Base-by-base conservation (phyloP, 2,888 invertebrate genomes). In the Euplexia lucipara region DNA sequence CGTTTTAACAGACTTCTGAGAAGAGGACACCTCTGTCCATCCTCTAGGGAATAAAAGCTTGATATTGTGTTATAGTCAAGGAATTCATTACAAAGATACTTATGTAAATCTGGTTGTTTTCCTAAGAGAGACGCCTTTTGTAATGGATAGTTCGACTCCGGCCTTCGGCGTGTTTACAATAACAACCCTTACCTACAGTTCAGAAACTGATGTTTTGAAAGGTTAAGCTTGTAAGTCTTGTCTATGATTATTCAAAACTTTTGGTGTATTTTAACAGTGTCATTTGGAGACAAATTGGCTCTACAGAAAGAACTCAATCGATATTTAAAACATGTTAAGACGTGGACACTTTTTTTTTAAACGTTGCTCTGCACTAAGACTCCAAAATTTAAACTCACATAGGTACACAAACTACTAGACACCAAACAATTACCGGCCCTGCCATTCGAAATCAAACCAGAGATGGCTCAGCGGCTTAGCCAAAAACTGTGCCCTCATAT, bases 31-130 rank as follows among this genome's bases (percentile, higher is more conserved):
- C 18, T 2, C 10, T n/a, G 6, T 2, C 18, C 3, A 18, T 7
- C 1, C 32, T n/a, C 1, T 18, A 3, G 14, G 14, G 22, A 39
- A 41, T 16, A 34, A 5, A 37, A 35, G 35, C 30, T 20, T 45
- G 18, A 41, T 71, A 12, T 49, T 35, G 9, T 52, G 14, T 59
- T 45, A 47, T 47, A 69, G 12, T 22, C 16, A 47, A 63, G 37
- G 54, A 64, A 70, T 70, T 74, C 69, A 68, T 78, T 75, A 73
- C 63, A 63, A 44, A 58, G 44, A 30, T 70, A 69, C 45, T 75
- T 80, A 76, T 71, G 76, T 77, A 80, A 83, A 83, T 81, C 42
- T 54, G 30, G 56, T 57, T 75, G 79, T 82, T 80, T 80, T 59
- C 59, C 41, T 42, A 45, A 44, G 51, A 44, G 59, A 53, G 32